phyloP scores from a whole-genome alignment of 2,113 vertebrate genomes.

The Pygoscelis adeliae region DNA sequence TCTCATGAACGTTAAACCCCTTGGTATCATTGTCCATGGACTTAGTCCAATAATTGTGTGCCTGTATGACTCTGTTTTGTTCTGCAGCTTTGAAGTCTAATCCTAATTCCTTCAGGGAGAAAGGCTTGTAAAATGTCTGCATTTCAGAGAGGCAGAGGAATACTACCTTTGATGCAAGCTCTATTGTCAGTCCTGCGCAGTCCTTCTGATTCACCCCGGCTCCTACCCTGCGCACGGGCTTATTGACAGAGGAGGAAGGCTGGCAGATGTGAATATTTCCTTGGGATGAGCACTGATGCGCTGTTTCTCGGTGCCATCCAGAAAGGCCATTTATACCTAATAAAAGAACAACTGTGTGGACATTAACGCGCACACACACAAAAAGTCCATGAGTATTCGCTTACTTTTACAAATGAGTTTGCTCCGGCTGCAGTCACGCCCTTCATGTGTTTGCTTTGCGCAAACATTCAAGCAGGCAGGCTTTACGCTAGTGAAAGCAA shows the following conservation, averaged over 20 bases:
- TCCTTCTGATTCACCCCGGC: neutral
- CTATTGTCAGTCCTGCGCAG: neutral
- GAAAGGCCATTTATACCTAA: neutral
- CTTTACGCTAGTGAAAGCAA: neutral
- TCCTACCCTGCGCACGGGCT: neutral
- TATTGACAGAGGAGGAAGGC: neutral
- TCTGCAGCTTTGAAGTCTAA: slow-evolving; percentile 61
- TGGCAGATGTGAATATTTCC: neutral
- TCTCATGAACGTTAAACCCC: slow-evolving; percentile 37
- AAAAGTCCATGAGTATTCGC: neutral
- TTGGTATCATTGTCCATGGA: slow-evolving; percentile 47
- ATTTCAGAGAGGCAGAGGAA: neutral
- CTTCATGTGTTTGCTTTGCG: slow-evolving; percentile 24
- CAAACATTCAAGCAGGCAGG: slow-evolving; percentile 23
- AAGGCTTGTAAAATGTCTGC: slow-evolving; percentile 21
- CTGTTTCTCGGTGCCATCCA: neutral
- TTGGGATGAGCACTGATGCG: neutral
- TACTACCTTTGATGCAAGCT: slow-evolving; percentile 33
- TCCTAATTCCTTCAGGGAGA: slow-evolving; percentile 57
- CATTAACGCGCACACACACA: neutral
- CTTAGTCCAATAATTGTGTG: slow-evolving; percentile 50
- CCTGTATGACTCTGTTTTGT: slow-evolving; percentile 41
- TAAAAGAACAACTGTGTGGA: neutral
- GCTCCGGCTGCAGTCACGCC: neutral
- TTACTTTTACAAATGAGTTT: slow-evolving; percentile 58